Conservation (phyloP, 2,113 vertebrate genomes). For the Toxostoma redivivum region DNA sequence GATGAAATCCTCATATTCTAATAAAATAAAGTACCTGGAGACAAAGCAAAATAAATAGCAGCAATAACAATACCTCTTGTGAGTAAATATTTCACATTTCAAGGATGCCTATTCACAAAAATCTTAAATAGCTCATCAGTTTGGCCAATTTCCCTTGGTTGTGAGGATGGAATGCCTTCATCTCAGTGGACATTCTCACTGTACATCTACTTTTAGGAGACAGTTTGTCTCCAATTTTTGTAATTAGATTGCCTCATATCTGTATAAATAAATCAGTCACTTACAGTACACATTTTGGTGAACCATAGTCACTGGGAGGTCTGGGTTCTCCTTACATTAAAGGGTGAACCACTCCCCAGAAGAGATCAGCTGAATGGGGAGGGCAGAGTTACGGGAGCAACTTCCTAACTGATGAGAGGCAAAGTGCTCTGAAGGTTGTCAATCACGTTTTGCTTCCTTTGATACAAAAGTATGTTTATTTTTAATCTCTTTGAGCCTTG, state of each 20-base stretch:
- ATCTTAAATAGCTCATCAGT: neutral
- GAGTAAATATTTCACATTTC: conserved; percentile 26
- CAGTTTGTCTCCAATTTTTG: neutral
- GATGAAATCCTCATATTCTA: neutral
- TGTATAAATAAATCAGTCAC: neutral
- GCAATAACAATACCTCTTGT: neutral
- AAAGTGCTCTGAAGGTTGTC: conserved; percentile 76
- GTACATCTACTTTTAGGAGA: neutral
- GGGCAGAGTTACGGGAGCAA: conserved; percentile 75
- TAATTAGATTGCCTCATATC: neutral
- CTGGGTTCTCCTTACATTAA: conserved; percentile 69
- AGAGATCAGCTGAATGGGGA: conserved; percentile 71
- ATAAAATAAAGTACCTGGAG: neutral
- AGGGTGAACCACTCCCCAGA: conserved; percentile 77
- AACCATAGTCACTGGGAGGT: neutral
- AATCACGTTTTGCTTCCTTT: conserved; percentile 51
- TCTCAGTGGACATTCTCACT: neutral
- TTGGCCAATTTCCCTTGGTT: neutral
- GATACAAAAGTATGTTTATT: conserved; percentile 8
- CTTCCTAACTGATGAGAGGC: conserved; percentile 71
- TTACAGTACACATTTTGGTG: neutral
- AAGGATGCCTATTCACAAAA: neutral
- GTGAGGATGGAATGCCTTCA: neutral
- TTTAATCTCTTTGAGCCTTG: neutral
- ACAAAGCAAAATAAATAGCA: neutral